Evolutionary conservation across 1,140 invertebrate genomes (phyloP).

Genomic region (Pinna nobilis): DNA sequence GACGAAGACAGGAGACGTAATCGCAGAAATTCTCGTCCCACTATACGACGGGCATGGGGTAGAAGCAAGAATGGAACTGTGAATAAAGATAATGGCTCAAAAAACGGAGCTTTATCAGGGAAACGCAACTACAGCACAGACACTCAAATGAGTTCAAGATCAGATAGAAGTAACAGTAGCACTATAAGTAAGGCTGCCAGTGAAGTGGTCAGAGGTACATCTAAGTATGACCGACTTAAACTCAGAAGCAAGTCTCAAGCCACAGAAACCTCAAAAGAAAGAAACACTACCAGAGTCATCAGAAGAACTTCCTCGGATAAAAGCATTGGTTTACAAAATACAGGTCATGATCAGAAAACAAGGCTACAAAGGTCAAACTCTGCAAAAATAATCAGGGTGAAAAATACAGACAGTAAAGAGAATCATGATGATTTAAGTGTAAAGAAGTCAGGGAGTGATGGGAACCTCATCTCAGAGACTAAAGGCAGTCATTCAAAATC

Average conservation of each 20-base stretch:
- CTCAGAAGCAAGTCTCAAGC: slow-evolving; percentile 6
- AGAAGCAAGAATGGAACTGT: slow-evolving; percentile 3
- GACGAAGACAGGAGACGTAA: not conserved
- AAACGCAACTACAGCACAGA: slow-evolving; percentile 15
- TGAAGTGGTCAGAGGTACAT: not conserved
- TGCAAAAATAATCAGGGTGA: not conserved
- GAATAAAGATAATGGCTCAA: not conserved
- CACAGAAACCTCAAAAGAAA: not conserved
- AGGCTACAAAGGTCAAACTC: slow-evolving; percentile 13
- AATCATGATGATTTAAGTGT: not conserved
- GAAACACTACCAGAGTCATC: not conserved
- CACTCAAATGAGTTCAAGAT: slow-evolving; percentile 1
- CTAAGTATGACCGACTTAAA: not conserved
- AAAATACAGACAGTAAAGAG: not conserved
- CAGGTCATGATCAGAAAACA: not conserved
- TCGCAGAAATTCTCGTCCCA: not conserved
- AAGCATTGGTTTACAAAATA: not conserved
- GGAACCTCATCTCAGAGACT: not conserved
- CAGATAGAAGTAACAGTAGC: not conserved
- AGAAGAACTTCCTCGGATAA: slow-evolving; percentile 10
- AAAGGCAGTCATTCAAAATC: not conserved
- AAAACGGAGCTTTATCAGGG: not conserved
- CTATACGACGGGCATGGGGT: not conserved
- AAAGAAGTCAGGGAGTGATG: slow-evolving; percentile 3
- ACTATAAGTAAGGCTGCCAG: not conserved